These are phyloP conservation scores for Muscicapa striata DNA, from an alignment of 2,797 vertebrate genomes.

Conservation along the genomic window DNA sequence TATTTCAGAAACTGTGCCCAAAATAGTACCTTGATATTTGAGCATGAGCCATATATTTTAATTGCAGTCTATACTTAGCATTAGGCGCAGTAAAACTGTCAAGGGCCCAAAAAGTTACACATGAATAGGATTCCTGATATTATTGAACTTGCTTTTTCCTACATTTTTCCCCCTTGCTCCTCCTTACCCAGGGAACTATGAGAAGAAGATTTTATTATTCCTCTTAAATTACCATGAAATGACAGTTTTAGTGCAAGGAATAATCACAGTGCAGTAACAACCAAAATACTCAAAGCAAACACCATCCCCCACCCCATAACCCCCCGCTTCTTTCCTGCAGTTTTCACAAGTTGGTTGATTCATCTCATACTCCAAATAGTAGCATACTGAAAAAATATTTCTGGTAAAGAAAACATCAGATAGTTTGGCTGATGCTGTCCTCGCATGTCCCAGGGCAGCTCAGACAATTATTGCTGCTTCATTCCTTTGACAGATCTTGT, in stretches of 20 bases:
- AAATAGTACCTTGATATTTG: constrained; percentile 68
- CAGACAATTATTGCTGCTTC: neutral
- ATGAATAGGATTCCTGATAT: constrained; percentile 32
- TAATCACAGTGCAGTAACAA: neutral
- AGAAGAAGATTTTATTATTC: neutral
- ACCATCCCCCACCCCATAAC: neutral
- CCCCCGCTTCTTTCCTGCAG: neutral
- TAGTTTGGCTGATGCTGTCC: neutral
- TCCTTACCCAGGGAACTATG: neutral
- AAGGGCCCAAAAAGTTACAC: constrained; percentile 32
- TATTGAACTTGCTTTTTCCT: constrained; percentile 22
- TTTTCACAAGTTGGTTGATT: constrained; percentile 4
- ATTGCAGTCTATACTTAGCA: constrained; percentile 61
- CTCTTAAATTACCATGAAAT: neutral
- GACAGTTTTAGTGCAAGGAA: neutral
- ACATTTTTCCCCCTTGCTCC: neutral
- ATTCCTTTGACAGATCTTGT: neutral
- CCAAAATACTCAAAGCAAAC: neutral
- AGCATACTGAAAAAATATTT: neutral
- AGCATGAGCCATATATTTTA: constrained; percentile 59
- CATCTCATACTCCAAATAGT: neutral
- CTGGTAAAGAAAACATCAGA: neutral
- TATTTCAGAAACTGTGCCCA: constrained; percentile 45
- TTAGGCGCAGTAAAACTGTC: constrained; percentile 39
- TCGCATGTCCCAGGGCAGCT: neutral